Conservation (phyloP, 92 coral and sea anemone genomes). For the Plumapathes pennacea region DNA sequence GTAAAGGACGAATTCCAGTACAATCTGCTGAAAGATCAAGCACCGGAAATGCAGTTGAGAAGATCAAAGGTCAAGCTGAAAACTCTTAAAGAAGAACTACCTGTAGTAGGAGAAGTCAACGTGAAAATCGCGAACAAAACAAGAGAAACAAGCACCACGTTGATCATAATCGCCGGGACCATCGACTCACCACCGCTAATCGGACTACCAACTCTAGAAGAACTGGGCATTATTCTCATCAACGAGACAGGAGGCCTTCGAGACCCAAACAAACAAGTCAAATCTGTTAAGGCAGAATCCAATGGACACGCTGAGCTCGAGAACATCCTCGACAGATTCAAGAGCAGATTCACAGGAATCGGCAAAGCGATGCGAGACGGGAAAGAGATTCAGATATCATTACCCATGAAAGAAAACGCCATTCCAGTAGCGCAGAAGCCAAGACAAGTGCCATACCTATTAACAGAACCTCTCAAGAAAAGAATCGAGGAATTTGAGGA, state of each 20-base stretch:
- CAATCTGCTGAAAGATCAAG: neutral
- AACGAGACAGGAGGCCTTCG: slow-evolving; percentile 42
- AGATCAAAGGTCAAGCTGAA: slow-evolving; percentile 20
- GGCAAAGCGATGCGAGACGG: slow-evolving; percentile 52
- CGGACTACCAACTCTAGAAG: slow-evolving; percentile 34
- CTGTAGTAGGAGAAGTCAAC: slow-evolving; percentile 28
- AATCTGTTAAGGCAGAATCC: neutral
- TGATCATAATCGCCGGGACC: slow-evolving; percentile 36
- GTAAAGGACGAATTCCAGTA: slow-evolving; percentile 40
- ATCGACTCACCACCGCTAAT: slow-evolving; percentile 56
- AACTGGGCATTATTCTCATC: slow-evolving; percentile 45
- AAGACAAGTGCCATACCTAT: slow-evolving; percentile 23
- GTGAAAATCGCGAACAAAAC: slow-evolving; percentile 39
- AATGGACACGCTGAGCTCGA: slow-evolving; percentile 13
- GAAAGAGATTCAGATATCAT: slow-evolving; percentile 42
- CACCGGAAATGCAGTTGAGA: slow-evolving; percentile 16
- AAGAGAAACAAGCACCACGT: slow-evolving; percentile 8
- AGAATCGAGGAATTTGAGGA: slow-evolving; percentile 8
- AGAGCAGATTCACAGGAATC: slow-evolving; percentile 22
- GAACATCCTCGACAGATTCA: slow-evolving; percentile 14
- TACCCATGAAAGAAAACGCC: slow-evolving; percentile 45
- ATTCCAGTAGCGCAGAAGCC: slow-evolving; percentile 50
- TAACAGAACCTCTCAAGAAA: slow-evolving; percentile 24
- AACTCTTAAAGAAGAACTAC: slow-evolving; percentile 38
- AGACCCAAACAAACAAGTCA: slow-evolving; percentile 31